Conservation (phyloP, 2,113 vertebrate species). For the Arvicanthis niloticus region DNA sequence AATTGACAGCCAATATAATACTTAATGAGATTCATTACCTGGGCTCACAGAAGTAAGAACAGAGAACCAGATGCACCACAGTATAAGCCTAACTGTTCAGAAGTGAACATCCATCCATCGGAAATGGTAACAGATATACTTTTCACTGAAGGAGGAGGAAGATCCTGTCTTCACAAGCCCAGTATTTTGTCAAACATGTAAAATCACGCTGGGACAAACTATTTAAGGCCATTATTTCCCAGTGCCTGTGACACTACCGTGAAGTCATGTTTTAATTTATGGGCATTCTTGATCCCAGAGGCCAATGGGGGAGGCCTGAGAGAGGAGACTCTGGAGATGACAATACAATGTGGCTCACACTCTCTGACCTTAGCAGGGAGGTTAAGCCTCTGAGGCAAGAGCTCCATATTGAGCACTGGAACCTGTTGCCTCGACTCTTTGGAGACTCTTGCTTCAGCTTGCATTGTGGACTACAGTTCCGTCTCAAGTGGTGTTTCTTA, state of each 20-base stretch:
- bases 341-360: rapidly evolving
- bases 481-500: conserved; percentile 14
- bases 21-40: conserved; percentile 7
- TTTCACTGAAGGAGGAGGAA: conserved; percentile 1
- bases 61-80: neutral
- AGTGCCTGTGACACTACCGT: neutral
- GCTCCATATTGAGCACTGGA: neutral
- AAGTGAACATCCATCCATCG: neutral
- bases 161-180: neutral
- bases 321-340: too few relatives aligned
- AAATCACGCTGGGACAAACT: neutral
- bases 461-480: neutral
- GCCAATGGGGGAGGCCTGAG: neutral
- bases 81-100: neutral
- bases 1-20: neutral
- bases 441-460: neutral
- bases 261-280: conserved; percentile 14
- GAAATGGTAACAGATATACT: neutral
- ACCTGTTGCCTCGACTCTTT: neutral
- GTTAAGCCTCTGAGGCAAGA: too few relatives aligned
- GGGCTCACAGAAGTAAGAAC: neutral
- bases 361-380: neutral
- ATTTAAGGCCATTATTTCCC: neutral
- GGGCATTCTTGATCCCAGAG: neutral
- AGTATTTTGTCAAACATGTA: neutral